A percentile compares a stretch with the other conserved stretches of the same genome.
Conservation (phyloP, 1,140 invertebrate genomes). For the Zaprionus nigranus region DNA sequence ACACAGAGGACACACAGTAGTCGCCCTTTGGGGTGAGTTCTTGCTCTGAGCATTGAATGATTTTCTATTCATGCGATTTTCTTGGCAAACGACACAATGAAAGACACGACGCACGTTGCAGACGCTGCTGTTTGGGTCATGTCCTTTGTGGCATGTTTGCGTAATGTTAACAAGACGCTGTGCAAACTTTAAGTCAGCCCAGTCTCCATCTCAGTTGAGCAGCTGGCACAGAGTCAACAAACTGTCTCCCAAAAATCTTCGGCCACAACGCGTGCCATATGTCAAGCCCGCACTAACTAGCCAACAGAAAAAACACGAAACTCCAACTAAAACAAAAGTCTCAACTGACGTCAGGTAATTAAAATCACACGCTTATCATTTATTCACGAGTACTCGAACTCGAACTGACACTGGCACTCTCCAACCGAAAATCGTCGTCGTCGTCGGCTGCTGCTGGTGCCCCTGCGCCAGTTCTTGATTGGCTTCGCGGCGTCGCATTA, state of each 20-base stretch:
- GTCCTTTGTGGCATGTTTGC: conserved; percentile 71
- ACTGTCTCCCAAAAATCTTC: conserved; percentile 37
- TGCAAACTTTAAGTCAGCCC: conserved; percentile 67
- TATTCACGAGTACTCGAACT: conserved; percentile 52
- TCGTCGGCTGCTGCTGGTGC: conserved; percentile 53
- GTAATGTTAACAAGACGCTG: conserved; percentile 66
- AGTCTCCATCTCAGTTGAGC: conserved; percentile 18
- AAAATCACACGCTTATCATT: conserved; percentile 75
- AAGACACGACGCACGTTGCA: conserved; percentile 30
- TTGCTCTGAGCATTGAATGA: conserved; percentile 43
- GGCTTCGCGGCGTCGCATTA: conserved; percentile 68
- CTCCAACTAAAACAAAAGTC: conserved; percentile 34
- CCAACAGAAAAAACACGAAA: conserved; percentile 3
- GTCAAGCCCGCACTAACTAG: conserved; percentile 37
- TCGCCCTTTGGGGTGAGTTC: conserved; percentile 50
- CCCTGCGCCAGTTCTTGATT: conserved; percentile 73
- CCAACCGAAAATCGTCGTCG: conserved; percentile 37
- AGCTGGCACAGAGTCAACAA: conserved; percentile 69
- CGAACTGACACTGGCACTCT: conserved; percentile 15
- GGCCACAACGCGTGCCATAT: conserved; percentile 75
- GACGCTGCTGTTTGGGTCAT: conserved; percentile 12
- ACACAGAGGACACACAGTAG: conserved; percentile 60
- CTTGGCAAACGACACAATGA: conserved; percentile 37
- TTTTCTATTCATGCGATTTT: conserved; percentile 56
- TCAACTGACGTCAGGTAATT: conserved; percentile 66